A percentile compares a stretch with the other conserved stretches of the same genome.
Evolutionary conservation across 2,113 vertebrate species (phyloP).

Genomic region (Scomber scombrus): DNA sequence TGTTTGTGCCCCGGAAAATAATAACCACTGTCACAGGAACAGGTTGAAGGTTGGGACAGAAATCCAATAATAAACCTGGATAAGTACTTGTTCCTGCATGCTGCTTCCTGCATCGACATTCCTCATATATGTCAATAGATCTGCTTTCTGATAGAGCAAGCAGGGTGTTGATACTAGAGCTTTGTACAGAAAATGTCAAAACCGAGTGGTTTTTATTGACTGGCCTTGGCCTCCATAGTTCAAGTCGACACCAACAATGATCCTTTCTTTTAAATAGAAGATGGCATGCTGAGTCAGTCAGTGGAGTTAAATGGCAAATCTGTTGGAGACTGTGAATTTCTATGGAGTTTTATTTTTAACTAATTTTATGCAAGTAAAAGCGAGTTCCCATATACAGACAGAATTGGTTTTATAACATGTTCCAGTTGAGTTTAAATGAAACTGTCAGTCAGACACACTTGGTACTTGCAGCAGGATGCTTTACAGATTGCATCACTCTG

Average conservation of each 20-base stretch:
- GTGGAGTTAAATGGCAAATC: constrained; percentile 57
- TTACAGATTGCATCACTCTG: neutral
- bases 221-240: constrained; percentile 34
- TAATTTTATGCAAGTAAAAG: constrained; percentile 21
- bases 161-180: constrained; percentile 44
- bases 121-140: constrained; percentile 55
- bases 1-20: constrained; percentile 57
- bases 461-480: neutral
- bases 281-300: constrained; percentile 48
- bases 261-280: constrained; percentile 47
- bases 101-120: constrained; percentile 51
- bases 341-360: constrained; percentile 35
- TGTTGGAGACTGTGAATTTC: constrained; percentile 35
- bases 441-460: constrained; percentile 11
- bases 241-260: constrained; percentile 44
- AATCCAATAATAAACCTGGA: constrained; percentile 52
- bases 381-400: constrained; percentile 9
- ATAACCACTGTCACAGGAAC: constrained; percentile 31
- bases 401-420: constrained; percentile 1
- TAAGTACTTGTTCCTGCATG: constrained; percentile 28
- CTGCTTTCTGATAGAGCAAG: constrained; percentile 42
- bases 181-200: constrained; percentile 65
- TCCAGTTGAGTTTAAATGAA: constrained; percentile 7
- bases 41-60: constrained; percentile 48
- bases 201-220: constrained; percentile 55